Conservation (phyloP, 2,797 vertebrate species). For the Sebastes baramenuke region DNA sequence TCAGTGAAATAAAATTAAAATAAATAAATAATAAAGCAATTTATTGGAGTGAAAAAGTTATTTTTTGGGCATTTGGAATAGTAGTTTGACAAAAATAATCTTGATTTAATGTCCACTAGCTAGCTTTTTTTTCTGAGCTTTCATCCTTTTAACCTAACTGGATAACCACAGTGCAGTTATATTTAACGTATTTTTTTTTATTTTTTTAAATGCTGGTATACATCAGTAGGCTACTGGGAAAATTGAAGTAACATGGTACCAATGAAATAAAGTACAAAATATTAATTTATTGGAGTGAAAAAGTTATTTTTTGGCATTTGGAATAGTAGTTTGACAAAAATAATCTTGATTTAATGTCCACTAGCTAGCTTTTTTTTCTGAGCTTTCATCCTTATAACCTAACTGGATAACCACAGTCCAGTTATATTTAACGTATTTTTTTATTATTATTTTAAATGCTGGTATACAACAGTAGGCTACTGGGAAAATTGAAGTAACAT, state of each 20-base stretch:
- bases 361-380: background rate
- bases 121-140: too few relatives aligned
- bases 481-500: too few relatives aligned
- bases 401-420: too few relatives aligned
- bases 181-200: background rate
- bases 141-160: background rate
- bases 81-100: background rate
- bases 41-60: background rate
- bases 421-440: background rate
- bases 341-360: background rate
- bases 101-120: too few relatives aligned
- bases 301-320: fast-evolving
- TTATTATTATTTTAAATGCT: background rate
- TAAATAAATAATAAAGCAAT: too few relatives aligned
- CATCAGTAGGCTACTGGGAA: too few relatives aligned
- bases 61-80: background rate
- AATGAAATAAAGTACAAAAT: background rate
- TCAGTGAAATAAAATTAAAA: too few relatives aligned
- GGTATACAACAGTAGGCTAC: too few relatives aligned
- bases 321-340: background rate
- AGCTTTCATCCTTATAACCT: fast-evolving
- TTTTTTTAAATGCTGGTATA: background rate
- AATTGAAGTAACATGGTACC: background rate
- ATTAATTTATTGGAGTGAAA: background rate
- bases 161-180: background rate